Base-by-base conservation (phyloP, 92 coral and sea anemone genomes). In the Epizoanthus fatuus region DNA sequence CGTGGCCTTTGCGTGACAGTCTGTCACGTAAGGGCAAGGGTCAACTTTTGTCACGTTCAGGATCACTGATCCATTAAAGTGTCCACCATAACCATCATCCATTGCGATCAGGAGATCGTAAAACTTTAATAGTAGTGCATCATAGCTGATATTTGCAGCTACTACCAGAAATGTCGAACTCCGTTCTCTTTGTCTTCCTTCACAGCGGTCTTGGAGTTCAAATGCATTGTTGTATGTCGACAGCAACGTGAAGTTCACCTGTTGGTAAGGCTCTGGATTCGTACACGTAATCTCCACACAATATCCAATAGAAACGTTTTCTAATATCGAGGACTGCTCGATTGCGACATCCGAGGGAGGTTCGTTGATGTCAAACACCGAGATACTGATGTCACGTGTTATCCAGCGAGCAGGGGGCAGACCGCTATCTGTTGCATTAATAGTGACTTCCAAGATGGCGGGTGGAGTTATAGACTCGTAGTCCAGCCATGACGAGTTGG, bases 391-490 rank as follows among this genome's bases (percentile, higher is more conserved):
- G 85, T 93, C 89, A 90, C 82, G 74, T 59, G 84, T 67, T 71
- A 85, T 81, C 49, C 80, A 38, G 14, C 86, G 85, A 1, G 91
- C 87, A 15, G 93, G 88, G 2, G 94, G 96, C 2, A 59, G 13
- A 2, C 95, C 98, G 13, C 70, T 90, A 84, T 97, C 99, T 17
- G 93, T 93, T 40, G 96, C 98, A 42, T 79, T 75, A 39, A 97
- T 93, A 44, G 87, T 71, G 19, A 97, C 90, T 20, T 75, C 71
- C 2, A 94, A 88, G 17, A 88, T 80, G 62, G 80, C 63, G 12
- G 91, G 87, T 3, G 96, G 94, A 67, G 75, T 75, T 0, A 90
- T 79, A 17, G 86, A 60, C 81, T 97, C 99, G 83, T 93, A 94
- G 92, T 97, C 75, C 22, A 97, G 86, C 70, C 81, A 88, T 0